phyloP scores from a whole-genome alignment of 2,888 invertebrate genomes.

The Athetis lepigone region DNA sequence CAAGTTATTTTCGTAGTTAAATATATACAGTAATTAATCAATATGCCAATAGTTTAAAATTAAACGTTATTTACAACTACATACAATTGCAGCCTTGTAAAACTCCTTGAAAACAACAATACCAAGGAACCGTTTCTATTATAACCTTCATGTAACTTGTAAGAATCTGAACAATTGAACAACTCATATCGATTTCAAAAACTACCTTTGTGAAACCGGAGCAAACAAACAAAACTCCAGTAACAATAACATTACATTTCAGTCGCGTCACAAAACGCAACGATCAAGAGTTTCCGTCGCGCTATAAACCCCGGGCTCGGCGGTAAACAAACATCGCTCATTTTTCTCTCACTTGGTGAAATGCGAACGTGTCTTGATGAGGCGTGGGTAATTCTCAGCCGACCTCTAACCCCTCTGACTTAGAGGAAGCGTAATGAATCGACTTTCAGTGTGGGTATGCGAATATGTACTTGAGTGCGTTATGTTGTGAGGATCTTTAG shows the following conservation, averaged over 20 bases:
- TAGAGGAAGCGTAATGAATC: constrained; percentile 34
- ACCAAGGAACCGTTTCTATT: neutral
- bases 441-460: constrained; percentile 3
- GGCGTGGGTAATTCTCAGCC: constrained; percentile 43
- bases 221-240: constrained; percentile 8
- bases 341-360: constrained; percentile 42
- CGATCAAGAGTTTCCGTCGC: constrained; percentile 43
- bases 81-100: neutral
- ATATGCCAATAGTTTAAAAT: neutral
- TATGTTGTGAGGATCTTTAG: neutral
- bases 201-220: neutral
- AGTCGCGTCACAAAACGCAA: constrained; percentile 23
- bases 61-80: no score
- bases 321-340: constrained; percentile 58
- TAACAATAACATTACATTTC: constrained; percentile 24
- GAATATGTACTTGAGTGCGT: neutral
- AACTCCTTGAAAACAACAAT: no score
- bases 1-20: constrained; percentile 5
- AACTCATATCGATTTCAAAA: neutral
- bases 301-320: constrained; percentile 35
- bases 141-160: neutral
- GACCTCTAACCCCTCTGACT: constrained; percentile 35
- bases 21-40: neutral
- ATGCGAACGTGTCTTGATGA: constrained; percentile 39
- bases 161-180: neutral